A percentile compares a stretch with the other conserved stretches of the same genome.
phyloP scores from a whole-genome alignment of 2,113 vertebrate genomes.

The Indicator indicator region DNA sequence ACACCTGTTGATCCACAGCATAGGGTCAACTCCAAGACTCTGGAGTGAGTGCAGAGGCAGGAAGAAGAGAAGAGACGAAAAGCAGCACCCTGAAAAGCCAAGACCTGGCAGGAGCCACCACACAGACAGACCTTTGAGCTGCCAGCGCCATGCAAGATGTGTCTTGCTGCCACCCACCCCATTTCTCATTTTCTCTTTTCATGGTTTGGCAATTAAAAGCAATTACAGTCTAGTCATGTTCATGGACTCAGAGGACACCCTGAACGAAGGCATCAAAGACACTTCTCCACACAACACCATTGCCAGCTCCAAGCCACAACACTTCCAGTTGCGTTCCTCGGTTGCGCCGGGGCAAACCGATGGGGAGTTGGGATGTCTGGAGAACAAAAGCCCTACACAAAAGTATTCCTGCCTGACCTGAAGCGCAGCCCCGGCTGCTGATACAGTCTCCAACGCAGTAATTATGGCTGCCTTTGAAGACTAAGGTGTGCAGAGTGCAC shows the following conservation, averaged over 20 bases:
- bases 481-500: slow-evolving; percentile 16
- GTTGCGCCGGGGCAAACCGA: neutral
- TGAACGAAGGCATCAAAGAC: neutral
- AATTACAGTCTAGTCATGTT: neutral
- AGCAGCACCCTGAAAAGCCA: neutral
- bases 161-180: neutral
- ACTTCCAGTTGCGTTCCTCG: neutral
- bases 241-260: neutral
- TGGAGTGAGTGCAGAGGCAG: neutral
- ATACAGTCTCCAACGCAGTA: slow-evolving; percentile 41
- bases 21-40: neutral
- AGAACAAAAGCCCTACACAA: slow-evolving; percentile 20
- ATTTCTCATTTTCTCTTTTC: neutral
- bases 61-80: neutral
- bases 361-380: neutral
- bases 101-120: neutral
- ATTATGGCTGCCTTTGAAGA: slow-evolving; percentile 65
- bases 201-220: neutral
- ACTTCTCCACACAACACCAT: neutral
- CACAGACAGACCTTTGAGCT: neutral
- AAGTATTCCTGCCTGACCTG: slow-evolving; percentile 17
- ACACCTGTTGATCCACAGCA: neutral
- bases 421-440: neutral
- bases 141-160: neutral
- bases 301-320: neutral